Base-by-base conservation (phyloP, 2,113 vertebrate genomes). In the Ginglymostoma cirratum region DNA sequence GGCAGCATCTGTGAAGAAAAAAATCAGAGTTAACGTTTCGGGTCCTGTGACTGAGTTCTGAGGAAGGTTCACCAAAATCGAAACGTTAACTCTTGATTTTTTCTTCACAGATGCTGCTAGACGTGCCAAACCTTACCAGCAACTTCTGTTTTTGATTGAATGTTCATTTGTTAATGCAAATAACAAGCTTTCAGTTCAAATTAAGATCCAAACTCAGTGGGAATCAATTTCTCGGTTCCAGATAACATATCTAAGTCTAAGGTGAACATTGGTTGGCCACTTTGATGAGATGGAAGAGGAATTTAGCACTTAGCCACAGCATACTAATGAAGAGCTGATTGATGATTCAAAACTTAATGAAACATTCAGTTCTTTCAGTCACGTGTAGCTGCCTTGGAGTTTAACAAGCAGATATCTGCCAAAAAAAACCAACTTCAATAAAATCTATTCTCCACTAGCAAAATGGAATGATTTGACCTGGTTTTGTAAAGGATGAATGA, bases 391-490 rank as follows among this genome's bases (percentile, higher is more conserved):
- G 24, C 85, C 85, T 52, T 21, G 30, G 52, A 90, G 87, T 61
- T 34, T 90, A 61, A 90, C 27, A 61, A 90, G 27, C 30, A 14
- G 27, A 90, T 61, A 34, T n/a, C 87, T 90, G 87, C 80, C 80
- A 83, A 83, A 45, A 34, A 38, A 83, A 61, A 66, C 1, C 10
- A 93, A 66, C n/a, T 65, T 21, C 34, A 65, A 93, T 93, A 93
- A 93, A 93, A 38, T 65, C 17, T 19, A 66, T 38, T 38, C 34
- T n/a, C 1, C 34, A 24, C 61, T 4, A 66, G 89, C 42, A 34
- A 93, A 93, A 38, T 66, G 89, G 89, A 93, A 93, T n/a, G 61
- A 67, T 38, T 93, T 93, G 61, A 93, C 89, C 89, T 93, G 61
- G 61, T 38, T 66, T 61, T 38, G 61, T 93, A 65, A 93, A 66